These are phyloP conservation scores for Dasypolia templi DNA, from an alignment of 2,888 invertebrate genomes.

Conservation along the genomic window DNA sequence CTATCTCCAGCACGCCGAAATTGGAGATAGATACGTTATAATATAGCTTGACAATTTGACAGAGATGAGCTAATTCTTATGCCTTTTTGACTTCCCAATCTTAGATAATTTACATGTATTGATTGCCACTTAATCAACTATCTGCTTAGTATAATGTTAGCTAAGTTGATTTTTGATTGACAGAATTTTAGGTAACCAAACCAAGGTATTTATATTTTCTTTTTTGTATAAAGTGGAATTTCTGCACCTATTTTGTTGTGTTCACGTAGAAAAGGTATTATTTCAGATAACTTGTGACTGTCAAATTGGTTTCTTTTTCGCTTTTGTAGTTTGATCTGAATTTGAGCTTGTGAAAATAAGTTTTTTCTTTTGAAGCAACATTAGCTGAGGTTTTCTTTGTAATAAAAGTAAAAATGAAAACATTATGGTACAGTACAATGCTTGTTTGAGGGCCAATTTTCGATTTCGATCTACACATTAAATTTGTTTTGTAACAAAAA, in stretches of 20 bases:
- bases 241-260: not conserved
- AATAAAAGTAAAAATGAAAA: conserved; percentile 21
- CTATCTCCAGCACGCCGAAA: too few relatives aligned
- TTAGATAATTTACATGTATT: too few relatives aligned
- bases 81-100: too few relatives aligned
- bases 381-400: conserved; percentile 30
- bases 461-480: conserved; percentile 14
- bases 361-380: conserved; percentile 30
- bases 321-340: conserved; percentile 52
- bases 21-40: too few relatives aligned
- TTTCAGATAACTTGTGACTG: conserved; percentile 56
- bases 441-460: conserved; percentile 1
- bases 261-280: conserved; percentile 50
- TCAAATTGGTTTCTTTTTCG: conserved; percentile 57
- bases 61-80: too few relatives aligned
- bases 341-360: conserved; percentile 38
- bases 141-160: too few relatives aligned
- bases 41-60: too few relatives aligned
- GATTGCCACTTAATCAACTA: too few relatives aligned
- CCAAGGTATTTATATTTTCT: too few relatives aligned
- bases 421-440: conserved; percentile 6
- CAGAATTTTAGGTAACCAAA: too few relatives aligned
- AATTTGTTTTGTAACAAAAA: not conserved
- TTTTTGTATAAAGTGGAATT: not conserved
- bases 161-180: too few relatives aligned